phyloP scores from a whole-genome alignment of 2,113 vertebrate species.

The Sminthopsis crassicaudata region DNA sequence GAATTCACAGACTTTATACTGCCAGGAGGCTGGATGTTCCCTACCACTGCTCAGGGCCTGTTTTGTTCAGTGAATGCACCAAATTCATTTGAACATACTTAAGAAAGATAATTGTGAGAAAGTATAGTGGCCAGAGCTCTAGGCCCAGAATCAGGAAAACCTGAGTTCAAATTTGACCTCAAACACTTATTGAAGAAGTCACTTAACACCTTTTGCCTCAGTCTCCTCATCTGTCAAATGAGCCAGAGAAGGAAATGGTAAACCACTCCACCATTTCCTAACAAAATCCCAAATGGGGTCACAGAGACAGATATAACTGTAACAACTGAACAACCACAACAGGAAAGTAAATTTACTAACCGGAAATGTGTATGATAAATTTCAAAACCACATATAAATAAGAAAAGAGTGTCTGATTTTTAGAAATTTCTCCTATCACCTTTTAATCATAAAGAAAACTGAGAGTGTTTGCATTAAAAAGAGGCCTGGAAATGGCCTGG shows the following conservation, averaged over 20 bases:
- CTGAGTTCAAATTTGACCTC: not conserved
- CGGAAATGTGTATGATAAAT: conserved; percentile 9
- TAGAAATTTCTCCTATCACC: conserved; percentile 9
- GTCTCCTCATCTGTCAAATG: not conserved
- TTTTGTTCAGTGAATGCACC: not conserved
- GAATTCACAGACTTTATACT: too few species aligned
- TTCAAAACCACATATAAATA: conserved; percentile 37
- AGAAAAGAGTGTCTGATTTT: conserved; percentile 24
- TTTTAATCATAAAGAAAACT: conserved; percentile 40
- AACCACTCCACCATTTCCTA: not conserved
- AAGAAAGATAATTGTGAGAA: not conserved
- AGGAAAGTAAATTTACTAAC: not conserved
- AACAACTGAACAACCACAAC: not conserved
- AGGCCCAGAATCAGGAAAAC: not conserved
- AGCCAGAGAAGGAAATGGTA: not conserved
- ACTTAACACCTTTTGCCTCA: not conserved
- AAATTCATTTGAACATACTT: not conserved
- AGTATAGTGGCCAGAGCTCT: too few species aligned
- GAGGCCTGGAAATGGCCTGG: not conserved
- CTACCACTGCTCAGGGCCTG: not conserved
- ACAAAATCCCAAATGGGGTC: not conserved
- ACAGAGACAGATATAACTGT: not conserved
- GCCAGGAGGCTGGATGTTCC: too few species aligned
- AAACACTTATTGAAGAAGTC: not conserved
- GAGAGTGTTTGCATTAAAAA: not conserved